Evolutionary conservation across 1,140 invertebrate genomes (phyloP), one percentile per base, ranked within the genome.

Genomic region (Andrena cerasifolii): DNA sequence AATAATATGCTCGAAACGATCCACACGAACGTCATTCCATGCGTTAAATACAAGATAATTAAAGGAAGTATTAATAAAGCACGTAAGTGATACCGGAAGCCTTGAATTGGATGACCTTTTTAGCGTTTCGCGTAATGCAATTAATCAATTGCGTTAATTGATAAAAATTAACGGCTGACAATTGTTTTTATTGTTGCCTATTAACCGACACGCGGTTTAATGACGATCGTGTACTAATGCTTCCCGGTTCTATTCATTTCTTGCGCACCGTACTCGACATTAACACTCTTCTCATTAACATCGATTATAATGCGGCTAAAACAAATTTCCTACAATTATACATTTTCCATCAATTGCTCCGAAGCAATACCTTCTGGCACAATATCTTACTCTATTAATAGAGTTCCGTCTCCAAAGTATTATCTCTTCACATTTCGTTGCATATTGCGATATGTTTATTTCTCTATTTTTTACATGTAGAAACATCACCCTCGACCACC

Each of bases 71-170:
- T 72, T 72, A 54, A 72, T 71, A 36, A 53, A 26, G 28, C 0
- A 5, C 24, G 12, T 31, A 49, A 51, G 8, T 56, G 43, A 71
- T 40, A 58, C 45, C 82, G 82, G 83, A 85, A 81, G 83, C 24
- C 40, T 66, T 33, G 26, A 36, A 47, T 54, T 43, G 26, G 51
- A 84, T 56, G 68, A 56, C 26, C 40, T 59, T 18, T 18, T 84
- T 84, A 81, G 59, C 54, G 33, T 61, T 36, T 51, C 28, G n/a
- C 40, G 56, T 58, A 72, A 84, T 80, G 63, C 53, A 56, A 84
- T 82, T 80, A 84, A 78, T 88, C 26, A 65, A 82, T 83, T 54
- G 31, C 31, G 78, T 61, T 67, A 86, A 86, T 78, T 70, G 63
- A 84, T 74, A 73, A 75, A 53, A 75, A 85, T 62, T 26, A 71